Evolutionary conservation across 2,797 vertebrate species (phyloP).

Genomic region (Phaenicophaeus curvirostris): DNA sequence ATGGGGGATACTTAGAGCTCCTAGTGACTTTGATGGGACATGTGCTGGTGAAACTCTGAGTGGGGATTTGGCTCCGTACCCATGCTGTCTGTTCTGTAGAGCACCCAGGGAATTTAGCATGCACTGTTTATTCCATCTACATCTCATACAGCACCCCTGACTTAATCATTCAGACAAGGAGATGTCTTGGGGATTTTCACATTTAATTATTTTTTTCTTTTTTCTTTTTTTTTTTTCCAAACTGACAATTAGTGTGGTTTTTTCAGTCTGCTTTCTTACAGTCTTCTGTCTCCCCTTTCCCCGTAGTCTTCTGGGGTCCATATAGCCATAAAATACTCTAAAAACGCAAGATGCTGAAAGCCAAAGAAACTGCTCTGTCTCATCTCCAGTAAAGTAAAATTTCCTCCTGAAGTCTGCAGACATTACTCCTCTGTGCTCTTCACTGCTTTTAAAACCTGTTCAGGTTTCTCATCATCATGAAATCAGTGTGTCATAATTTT

Average conservation of each 20-base stretch:
- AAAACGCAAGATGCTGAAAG: background rate
- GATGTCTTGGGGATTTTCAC: conserved; percentile 4
- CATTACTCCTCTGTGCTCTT: background rate
- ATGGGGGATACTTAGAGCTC: background rate
- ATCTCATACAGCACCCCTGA: background rate
- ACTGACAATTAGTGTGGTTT: background rate
- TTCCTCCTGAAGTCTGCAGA: background rate
- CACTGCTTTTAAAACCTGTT: background rate
- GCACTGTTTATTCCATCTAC: background rate
- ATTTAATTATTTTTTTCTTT: background rate
- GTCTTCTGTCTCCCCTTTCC: background rate
- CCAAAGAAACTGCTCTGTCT: background rate
- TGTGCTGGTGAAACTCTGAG: background rate
- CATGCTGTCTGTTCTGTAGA: background rate
- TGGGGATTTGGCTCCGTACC: background rate
- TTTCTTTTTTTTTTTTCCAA: background rate
- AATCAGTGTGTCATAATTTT: background rate
- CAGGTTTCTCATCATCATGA: background rate
- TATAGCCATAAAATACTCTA: background rate
- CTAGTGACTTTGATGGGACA: conserved; percentile 11
- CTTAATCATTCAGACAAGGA: conserved; percentile 29
- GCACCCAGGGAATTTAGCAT: background rate
- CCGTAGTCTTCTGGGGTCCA: background rate
- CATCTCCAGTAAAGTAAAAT: background rate
- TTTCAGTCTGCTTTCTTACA: background rate